phyloP scores from a whole-genome alignment of 2,888 invertebrate genomes.

The Lathronympha strigana region DNA sequence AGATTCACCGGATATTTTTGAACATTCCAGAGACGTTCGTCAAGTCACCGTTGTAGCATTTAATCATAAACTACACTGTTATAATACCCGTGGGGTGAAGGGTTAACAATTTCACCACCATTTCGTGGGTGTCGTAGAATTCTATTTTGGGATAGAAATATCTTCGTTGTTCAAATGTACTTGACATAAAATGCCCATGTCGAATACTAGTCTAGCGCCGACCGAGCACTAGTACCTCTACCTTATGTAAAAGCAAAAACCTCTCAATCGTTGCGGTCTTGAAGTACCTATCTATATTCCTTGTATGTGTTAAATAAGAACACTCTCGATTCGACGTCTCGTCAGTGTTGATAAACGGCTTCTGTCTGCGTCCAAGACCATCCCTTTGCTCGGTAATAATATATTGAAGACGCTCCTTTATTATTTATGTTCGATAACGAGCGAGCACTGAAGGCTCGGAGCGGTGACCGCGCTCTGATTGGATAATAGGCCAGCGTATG shows the following conservation, averaged over 20 bases:
- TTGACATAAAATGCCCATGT: too few relatives aligned
- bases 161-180: too few relatives aligned
- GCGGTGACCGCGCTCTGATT: conserved; percentile 68
- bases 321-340: conserved; percentile 14
- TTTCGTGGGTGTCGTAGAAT: too few relatives aligned
- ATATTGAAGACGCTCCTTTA: conserved; percentile 41
- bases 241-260: too few relatives aligned
- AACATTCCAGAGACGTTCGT: conserved; percentile 26
- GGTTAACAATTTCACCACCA: too few relatives aligned
- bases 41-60: conserved; percentile 16
- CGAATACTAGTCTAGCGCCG: too few relatives aligned
- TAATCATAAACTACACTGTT: neutral
- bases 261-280: too few relatives aligned
- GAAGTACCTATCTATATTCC: too few relatives aligned
- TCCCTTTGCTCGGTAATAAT: conserved; percentile 30
- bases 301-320: conserved; percentile 6
- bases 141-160: too few relatives aligned
- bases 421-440: conserved; percentile 63
- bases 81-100: too few relatives aligned
- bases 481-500: conserved; percentile 59
- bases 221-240: too few relatives aligned
- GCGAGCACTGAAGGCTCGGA: conserved; percentile 51
- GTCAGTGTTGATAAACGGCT: conserved; percentile 27
- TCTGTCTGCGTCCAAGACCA: conserved; percentile 26
- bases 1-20: conserved; percentile 27